These are phyloP conservation scores for Steatornis caripensis DNA, from an alignment of 2,113 vertebrate genomes.

Conservation along the genomic window DNA sequence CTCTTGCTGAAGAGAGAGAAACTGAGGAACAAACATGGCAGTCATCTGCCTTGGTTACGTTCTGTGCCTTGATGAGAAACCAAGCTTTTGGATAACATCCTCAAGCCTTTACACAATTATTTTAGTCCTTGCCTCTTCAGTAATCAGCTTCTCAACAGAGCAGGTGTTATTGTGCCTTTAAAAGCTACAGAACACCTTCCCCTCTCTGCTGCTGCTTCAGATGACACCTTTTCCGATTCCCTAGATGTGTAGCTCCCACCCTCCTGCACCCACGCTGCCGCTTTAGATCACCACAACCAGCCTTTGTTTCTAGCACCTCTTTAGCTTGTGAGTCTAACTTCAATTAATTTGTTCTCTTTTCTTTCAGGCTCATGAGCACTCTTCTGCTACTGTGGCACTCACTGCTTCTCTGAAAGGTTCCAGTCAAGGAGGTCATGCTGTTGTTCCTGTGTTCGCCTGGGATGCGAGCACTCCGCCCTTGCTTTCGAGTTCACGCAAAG, in stretches of 20 bases:
- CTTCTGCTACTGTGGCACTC: not conserved
- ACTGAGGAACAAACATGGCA: not conserved
- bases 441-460: not conserved
- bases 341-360: not conserved
- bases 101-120: not conserved
- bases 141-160: not conserved
- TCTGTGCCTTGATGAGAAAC: not conserved
- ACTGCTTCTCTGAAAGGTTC: not conserved
- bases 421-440: not conserved
- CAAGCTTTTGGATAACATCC: not conserved
- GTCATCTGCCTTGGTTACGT: not conserved
- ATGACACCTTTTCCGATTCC: rapidly evolving
- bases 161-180: not conserved
- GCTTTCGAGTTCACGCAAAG: not conserved
- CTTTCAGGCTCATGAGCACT: not conserved
- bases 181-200: not conserved
- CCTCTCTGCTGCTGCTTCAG: not conserved
- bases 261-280: not conserved
- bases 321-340: not conserved
- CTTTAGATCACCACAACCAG: not conserved
- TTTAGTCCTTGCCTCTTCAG: not conserved
- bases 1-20: not conserved
- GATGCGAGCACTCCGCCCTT: not conserved
- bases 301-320: not conserved
- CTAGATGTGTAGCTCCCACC: not conserved